Conservation (phyloP, 2,888 invertebrate genomes). For the Heliconius hortense region DNA sequence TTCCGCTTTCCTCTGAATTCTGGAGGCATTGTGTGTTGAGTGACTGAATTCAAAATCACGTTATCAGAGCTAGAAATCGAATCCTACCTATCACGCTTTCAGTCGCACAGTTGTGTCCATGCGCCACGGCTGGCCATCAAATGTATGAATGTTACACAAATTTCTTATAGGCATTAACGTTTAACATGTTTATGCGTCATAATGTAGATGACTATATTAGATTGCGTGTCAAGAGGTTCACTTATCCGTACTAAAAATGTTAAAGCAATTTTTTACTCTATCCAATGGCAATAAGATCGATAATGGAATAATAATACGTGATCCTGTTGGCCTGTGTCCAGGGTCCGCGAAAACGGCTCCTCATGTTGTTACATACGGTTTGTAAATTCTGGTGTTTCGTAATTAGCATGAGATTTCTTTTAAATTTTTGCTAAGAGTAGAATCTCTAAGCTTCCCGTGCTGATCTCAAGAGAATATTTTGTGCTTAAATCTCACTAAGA, state of each 20-base stretch:
- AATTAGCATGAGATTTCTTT: not conserved
- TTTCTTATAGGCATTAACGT: not conserved
- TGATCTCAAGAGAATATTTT: too few species aligned
- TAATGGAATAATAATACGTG: conserved; percentile 4
- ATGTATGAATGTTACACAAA: not conserved
- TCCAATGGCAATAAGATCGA: not conserved
- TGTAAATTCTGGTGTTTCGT: not conserved
- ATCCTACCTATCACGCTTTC: too few species aligned
- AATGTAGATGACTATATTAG: conserved; percentile 33
- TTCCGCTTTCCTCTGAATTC: too few species aligned
- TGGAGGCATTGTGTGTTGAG: too few species aligned
- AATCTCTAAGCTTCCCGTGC: too few species aligned
- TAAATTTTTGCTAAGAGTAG: not conserved
- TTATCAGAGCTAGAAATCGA: too few species aligned
- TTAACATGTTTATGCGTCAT: conserved; percentile 11
- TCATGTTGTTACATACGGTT: conserved; percentile 22
- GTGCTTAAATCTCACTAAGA: too few species aligned
- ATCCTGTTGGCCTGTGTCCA: conserved; percentile 30
- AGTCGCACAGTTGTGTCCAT: too few species aligned
- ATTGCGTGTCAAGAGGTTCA: conserved; percentile 31
- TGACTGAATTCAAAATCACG: too few species aligned
- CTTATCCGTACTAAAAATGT: conserved; percentile 8
- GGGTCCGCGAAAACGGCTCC: conserved; percentile 34
- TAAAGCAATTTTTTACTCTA: conserved; percentile 21
- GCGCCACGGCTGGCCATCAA: too few species aligned